Base-by-base conservation (phyloP, 2,113 vertebrate species). In the Labrus mixtus region DNA sequence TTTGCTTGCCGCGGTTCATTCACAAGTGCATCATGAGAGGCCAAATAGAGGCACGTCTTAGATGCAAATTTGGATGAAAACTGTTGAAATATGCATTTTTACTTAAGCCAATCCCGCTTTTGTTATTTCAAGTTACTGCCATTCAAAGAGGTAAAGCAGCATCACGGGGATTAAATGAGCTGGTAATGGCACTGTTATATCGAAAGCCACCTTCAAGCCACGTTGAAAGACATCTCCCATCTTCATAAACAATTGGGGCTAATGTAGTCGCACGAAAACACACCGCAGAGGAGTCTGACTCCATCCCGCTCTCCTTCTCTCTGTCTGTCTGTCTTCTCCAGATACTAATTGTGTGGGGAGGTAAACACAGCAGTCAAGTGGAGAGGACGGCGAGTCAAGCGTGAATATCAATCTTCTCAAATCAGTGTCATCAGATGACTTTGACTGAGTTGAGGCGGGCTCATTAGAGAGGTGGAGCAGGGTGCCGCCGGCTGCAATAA, bases 321-420 rank as follows among this genome's bases (percentile, higher is more conserved):
- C 50, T 82, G 78, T 87, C 85, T 87, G 87, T 88, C 87, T 92
- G 85, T 87, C 89, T 85, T 86, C 77, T 59, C 69, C 89, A 88
- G 87, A 81, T 85, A 82, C 82, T 93, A 93, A 93, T 95, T 94
- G 92, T 81, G 83, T 82, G 56, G 84, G 91, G 91, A 93, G 88
- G 87, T 93, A 92, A 92, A 91, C 92, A 90, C 72, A 37, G 90
- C 87, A 92, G 93, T 92, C 79, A 57, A 65, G 79, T 91, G 90
- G 91, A 88, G 90, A 92, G 90, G 85, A 91, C 72, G 87, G 61
- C 54, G 85, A 93, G 90, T 95, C 92, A 90, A 93, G 88, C 91
- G 90, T 93, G 91, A 95, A 95, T 90, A 94, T 95, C 90, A 93
- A 90, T 94, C 94, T 94, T 83, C 77, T 76, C 88, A 84, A 91